Base-by-base conservation (phyloP, 2,888 invertebrate species). In the Cordilura impudica region DNA sequence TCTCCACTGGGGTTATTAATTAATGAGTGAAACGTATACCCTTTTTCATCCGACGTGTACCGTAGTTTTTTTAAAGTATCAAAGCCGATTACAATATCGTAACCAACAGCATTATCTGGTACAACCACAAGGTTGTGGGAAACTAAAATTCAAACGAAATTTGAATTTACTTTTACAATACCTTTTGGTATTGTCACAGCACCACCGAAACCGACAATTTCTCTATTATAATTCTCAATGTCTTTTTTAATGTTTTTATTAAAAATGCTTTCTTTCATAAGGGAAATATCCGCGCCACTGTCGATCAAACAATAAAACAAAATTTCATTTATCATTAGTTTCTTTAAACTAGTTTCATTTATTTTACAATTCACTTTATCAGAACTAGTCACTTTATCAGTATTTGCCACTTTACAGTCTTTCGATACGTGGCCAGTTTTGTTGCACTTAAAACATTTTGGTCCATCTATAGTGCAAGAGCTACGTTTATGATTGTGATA, bases 231-330 rank as follows among this genome's bases (percentile, higher is more conserved):
- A 35, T 60, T 26, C 51, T 31, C 3, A 23, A 56, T 18, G 1
- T 4, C 12, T 47, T 35, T 58, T 47, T 74, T 39, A 12, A 53
- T 12, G 12, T 58, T 26, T 29, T 53, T 26, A 16, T 1, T 65
- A 18, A 19, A 45, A 49, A 29, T 45, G 14, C 23, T 49, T 29
- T 66, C 31, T 49, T 65, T 45, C 10, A 73, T 31, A 16, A 73
- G 5, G 5, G 67, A 74, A 35, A 60, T 58, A 6, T 67, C 74
- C 14, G 63, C 63, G n/a, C 60, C 60, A 39, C 60, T 58, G 70
- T 70, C 70, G 19, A 70, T 70, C 26, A 60, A 60, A 51, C 70
- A 60, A 35, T 60, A 23, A 70, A 47, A 70, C 16, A 35, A n/a
- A 51, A 10, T 12, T 47, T 39, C 18, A 10, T 60, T 35, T 58